Base-by-base conservation (phyloP, 92 coral and sea anemone species). In the Diadumene lineata region DNA sequence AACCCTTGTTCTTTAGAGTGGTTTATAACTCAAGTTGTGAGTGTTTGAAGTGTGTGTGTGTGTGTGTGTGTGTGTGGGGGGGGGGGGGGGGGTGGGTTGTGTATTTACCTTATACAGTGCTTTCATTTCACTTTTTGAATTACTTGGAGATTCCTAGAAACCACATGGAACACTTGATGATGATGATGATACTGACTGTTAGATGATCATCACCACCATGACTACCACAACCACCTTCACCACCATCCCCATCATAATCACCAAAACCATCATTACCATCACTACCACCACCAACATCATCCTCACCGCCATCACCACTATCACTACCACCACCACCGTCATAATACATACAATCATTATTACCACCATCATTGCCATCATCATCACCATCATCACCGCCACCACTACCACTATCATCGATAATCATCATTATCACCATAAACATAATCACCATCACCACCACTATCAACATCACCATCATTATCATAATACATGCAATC, bases 71-170 rank as follows among this genome's bases (percentile, higher is more conserved):
- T n/a, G n/a, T n/a, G n/a, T n/a, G n/a, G n/a, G n/a, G n/a, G n/a
- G n/a, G n/a, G n/a, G n/a, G n/a, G n/a, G n/a, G n/a, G n/a, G n/a
- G 53, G 16, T 46, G 53, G 53, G 60, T 16, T 53, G 9, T 2
- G 6, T 53, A 33, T 82, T 26, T 43, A 89, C 96, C 72, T 76
- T 89, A 50, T 89, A 89, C 30, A 79, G 73, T 30, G 83, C 84
- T 43, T 82, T 62, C 1, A 86, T 31, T 31, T 30, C 28, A 34
- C 67, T 31, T 32, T 82, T 28, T 43, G 66, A 81, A 28, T 26
- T 10, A 68, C 70, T 28, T 62, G 68, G 43, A 16, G 1, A 66
- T 15, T 22, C 60, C 17, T 21, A 19, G 22, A 28, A 38, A 13
- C 48, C 6, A 38, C 48, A 38, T 38, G 13, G 6, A 38, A 38